phyloP scores from a whole-genome alignment of 2,888 invertebrate species.

The Drosophila niveifrons region DNA sequence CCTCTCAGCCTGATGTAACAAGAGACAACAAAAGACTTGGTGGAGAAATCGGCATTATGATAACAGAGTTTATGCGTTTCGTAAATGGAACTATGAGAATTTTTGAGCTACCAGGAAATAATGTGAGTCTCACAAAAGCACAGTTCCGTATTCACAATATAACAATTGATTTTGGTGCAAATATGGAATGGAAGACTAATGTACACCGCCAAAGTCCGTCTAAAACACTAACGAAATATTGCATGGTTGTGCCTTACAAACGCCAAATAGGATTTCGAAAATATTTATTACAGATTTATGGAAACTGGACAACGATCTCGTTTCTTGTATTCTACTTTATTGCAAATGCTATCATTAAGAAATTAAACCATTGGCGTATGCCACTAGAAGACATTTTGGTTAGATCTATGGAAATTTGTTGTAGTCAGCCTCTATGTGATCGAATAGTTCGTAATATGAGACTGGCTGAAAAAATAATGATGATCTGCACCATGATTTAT shows the following conservation, averaged over 20 bases:
- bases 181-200: not conserved
- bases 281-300: not conserved
- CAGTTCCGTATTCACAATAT: not conserved
- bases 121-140: not conserved
- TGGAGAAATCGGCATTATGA: slow-evolving; percentile 23
- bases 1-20: slow-evolving; percentile 3
- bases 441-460: not conserved
- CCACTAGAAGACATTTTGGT: not conserved
- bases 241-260: slow-evolving; percentile 19
- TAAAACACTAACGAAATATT: not conserved
- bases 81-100: not conserved
- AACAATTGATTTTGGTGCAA: slow-evolving; percentile 8
- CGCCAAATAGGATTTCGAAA: not conserved
- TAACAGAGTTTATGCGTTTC: slow-evolving; percentile 20
- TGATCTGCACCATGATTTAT: not conserved
- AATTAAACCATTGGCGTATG: not conserved
- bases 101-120: not conserved
- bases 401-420: not conserved
- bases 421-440: not conserved
- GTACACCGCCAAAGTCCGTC: not conserved
- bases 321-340: not conserved
- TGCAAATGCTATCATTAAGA: not conserved
- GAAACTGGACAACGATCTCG: not conserved
- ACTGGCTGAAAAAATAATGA: slow-evolving; percentile 4
- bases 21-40: slow-evolving; percentile 8